A percentile compares a stretch with the other conserved stretches of the same genome.
These are phyloP conservation scores for Trialeurodes vaporariorum DNA, from an alignment of 1,140 invertebrate species.

Conservation along the genomic window DNA sequence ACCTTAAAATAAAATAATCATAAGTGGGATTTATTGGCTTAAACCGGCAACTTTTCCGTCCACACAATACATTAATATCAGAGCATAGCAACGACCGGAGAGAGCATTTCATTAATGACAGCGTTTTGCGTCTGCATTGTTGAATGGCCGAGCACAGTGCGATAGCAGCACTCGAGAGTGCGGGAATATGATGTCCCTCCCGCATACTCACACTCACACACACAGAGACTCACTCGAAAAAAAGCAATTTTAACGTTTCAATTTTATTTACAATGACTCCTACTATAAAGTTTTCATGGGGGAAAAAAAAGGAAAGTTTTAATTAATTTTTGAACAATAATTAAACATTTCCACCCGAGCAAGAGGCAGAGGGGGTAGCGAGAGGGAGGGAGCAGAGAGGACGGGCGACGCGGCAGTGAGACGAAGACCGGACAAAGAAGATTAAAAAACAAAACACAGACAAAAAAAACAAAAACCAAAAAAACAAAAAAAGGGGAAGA, in stretches of 20 bases:
- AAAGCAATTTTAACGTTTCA: constrained; percentile 1
- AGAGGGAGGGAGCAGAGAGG: neutral
- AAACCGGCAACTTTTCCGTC: too few relatives aligned
- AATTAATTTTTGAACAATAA: constrained; percentile 1
- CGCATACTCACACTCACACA: too few relatives aligned
- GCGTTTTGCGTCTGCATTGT: too few relatives aligned
- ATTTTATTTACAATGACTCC: neutral
- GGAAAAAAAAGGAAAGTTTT: neutral
- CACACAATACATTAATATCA: too few relatives aligned
- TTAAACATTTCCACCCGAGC: neutral
- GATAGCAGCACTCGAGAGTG: too few relatives aligned
- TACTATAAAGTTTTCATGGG: neutral
- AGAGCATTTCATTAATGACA: too few relatives aligned
- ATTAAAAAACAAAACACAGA: neutral
- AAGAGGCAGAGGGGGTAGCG: neutral
- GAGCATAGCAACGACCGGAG: too few relatives aligned
- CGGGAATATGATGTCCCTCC: too few relatives aligned
- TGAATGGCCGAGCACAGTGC: too few relatives aligned
- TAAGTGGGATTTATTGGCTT: too few relatives aligned
- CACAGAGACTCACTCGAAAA: too few relatives aligned
- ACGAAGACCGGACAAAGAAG: neutral
- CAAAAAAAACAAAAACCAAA: neutral
- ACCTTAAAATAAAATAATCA: too few relatives aligned
- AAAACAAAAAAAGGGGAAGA: neutral
- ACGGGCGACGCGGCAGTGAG: neutral